phyloP scores from a whole-genome alignment of 2,797 vertebrate genomes.

The Choloepus didactylus region DNA sequence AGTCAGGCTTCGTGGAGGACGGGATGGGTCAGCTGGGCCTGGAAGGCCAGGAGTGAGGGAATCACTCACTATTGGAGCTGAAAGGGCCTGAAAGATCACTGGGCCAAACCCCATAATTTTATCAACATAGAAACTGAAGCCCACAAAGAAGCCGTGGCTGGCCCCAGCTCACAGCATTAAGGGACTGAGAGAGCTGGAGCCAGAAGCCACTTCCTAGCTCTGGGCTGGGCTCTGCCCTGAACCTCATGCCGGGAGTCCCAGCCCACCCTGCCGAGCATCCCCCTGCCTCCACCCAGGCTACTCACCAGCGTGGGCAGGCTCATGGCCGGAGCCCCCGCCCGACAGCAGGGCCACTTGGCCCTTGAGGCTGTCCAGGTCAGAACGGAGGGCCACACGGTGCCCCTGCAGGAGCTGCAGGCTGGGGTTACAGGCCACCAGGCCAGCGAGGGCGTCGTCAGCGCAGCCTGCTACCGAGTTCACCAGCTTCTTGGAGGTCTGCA shows the following conservation, averaged over 20 bases:
- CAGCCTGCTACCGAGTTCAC: slow-evolving; percentile 91
- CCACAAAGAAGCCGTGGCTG: neutral
- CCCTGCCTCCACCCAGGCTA: neutral
- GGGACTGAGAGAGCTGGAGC: neutral
- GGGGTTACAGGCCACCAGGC: slow-evolving; percentile 89
- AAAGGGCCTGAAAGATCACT: neutral
- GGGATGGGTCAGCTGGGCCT: neutral
- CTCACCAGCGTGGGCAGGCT: slow-evolving; percentile 96
- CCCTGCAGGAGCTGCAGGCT: slow-evolving; percentile 91
- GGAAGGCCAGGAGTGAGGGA: neutral
- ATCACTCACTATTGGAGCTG: neutral
- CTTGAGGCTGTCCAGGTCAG: slow-evolving; percentile 89
- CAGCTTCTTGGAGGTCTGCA: slow-evolving; percentile 91
- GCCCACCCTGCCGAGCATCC: neutral
- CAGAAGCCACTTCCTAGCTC: neutral
- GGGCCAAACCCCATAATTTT: neutral
- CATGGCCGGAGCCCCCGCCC: slow-evolving; percentile 96
- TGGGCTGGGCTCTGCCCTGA: neutral
- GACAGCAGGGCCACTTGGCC: slow-evolving; percentile 94
- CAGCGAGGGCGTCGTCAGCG: slow-evolving; percentile 93
- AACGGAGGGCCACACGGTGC: slow-evolving; percentile 92
- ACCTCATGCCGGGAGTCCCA: neutral
- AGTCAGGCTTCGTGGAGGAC: neutral
- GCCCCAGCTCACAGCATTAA: neutral
- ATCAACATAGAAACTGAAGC: neutral